Evolutionary conservation across 2,888 invertebrate genomes (phyloP).

Genomic region (Cheilosia impressa): DNA sequence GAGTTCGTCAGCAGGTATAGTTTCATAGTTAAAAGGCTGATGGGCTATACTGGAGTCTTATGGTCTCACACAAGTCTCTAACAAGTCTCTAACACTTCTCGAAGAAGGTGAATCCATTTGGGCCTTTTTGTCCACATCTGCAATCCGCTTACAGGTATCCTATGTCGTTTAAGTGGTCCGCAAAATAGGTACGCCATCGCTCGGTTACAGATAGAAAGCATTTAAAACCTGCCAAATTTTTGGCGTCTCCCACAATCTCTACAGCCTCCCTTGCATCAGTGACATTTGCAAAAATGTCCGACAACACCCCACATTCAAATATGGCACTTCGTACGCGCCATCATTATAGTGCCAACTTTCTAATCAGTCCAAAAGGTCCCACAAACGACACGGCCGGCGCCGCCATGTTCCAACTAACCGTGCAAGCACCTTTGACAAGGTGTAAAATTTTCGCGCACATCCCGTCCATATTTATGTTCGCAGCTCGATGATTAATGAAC

Average conservation of each 20-base stretch:
- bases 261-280: neutral
- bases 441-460: slow-evolving; percentile 74
- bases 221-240: too few species aligned
- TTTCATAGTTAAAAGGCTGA: too few species aligned
- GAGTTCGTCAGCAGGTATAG: too few species aligned
- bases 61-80: too few species aligned
- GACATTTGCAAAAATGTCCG: neutral
- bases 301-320: slow-evolving; percentile 49
- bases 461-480: slow-evolving; percentile 72
- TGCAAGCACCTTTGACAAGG: slow-evolving; percentile 71
- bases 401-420: slow-evolving; percentile 55
- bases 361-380: slow-evolving; percentile 68
- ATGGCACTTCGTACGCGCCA: slow-evolving; percentile 65
- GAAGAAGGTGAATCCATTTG: too few species aligned
- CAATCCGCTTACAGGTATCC: too few species aligned
- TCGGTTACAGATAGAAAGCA: too few species aligned
- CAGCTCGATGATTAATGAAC: slow-evolving; percentile 74
- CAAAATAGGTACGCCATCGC: too few species aligned
- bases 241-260: neutral
- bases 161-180: too few species aligned
- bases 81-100: too few species aligned
- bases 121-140: too few species aligned
- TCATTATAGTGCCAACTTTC: slow-evolving; percentile 62
- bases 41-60: too few species aligned
- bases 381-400: slow-evolving; percentile 23